Percentiles rank a stretch among this genome's conserved stretches.
Evolutionary conservation across 2,113 vertebrate species (phyloP).

Genomic region (Dipodomys merriami): DNA sequence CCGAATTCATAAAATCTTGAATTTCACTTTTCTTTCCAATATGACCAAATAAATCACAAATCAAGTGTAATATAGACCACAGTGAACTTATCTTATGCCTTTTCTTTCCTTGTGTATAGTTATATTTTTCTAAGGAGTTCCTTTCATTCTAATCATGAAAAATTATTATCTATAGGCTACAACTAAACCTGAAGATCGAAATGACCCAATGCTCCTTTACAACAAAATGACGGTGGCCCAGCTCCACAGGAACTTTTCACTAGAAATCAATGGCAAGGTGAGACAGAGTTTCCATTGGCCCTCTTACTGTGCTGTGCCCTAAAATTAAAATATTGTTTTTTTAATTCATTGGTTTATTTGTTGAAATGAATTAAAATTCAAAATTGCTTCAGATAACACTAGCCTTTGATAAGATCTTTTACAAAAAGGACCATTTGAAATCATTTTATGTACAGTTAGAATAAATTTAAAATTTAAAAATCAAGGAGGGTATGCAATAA

Average conservation of each 20-base stretch:
- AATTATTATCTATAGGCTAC: conserved; percentile 88
- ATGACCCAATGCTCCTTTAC: conserved; percentile 93
- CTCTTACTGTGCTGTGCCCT: neutral
- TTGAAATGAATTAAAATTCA: conserved; percentile 36
- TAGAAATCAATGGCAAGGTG: conserved; percentile 89
- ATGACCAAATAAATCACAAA: conserved; percentile 19
- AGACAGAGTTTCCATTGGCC: conserved; percentile 60
- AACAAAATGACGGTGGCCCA: conserved; percentile 94
- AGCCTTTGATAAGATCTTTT: neutral
- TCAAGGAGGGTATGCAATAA: neutral
- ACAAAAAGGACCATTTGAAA: neutral
- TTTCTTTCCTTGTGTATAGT: neutral
- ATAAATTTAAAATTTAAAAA: conserved; percentile 18
- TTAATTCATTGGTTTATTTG: neutral
- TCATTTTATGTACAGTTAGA: neutral
- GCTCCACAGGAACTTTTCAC: conserved; percentile 91
- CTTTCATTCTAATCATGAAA: conserved; percentile 30
- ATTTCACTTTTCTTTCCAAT: neutral
- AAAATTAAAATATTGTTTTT: conserved; percentile 29
- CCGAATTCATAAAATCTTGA: neutral
- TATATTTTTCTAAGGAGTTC: conserved; percentile 39
- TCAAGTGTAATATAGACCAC: neutral
- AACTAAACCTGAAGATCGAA: conserved; percentile 93
- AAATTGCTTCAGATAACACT: conserved; percentile 40
- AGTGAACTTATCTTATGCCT: neutral